Base-by-base conservation (phyloP, 2,888 invertebrate genomes). In the Ochlodes sylvanus region DNA sequence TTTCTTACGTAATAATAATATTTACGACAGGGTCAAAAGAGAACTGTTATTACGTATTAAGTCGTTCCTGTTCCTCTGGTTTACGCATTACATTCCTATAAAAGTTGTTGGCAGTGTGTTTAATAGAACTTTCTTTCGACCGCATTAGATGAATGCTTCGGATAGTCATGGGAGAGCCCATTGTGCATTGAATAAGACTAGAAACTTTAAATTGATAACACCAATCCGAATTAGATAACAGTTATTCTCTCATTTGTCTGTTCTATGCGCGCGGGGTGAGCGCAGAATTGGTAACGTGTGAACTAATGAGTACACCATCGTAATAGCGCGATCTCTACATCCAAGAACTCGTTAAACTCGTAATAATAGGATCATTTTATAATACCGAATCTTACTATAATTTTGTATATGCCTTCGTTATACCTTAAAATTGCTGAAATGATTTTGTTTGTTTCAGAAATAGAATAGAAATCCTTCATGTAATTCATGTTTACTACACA, bases 161-260 rank as follows among this genome's bases (percentile, higher is more conserved):
- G 17, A 47, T 44, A 15, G 41, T 54, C 21, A 32, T 42, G 60
- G 60, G 60, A 60, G 60, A 42, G 42, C n/a, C 66, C 32, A 65
- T 66, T 61, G 66, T 60, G 32, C 52, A 55, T 66, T 66, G 54
- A 66, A 66, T 66, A 41, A 38, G 12, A 52, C 44, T 50, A 34
- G 65, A 65, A 65, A 65, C 52, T 58, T 57, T 65, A 38, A 58
- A 65, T 10, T 50, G 65, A 65, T 65, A 65, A 58, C 57, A 57
- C 57, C 65, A 41, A 47, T 41, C 21, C 38, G 47, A 41, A 47
- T 47, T 50, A 50, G 57, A 65, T 65, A 57, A 65, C 47, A n/a
- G 27, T 27, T 27, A 27, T 47, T 56, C 58, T 65, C 57, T 58
- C 50, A 63, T 63, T 55, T 21, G 17, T 64, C 27, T 57, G n/a